A percentile compares a stretch with the other conserved stretches of the same genome.
phyloP scores from a whole-genome alignment of 1,140 invertebrate species.

The Galleria mellonella region DNA sequence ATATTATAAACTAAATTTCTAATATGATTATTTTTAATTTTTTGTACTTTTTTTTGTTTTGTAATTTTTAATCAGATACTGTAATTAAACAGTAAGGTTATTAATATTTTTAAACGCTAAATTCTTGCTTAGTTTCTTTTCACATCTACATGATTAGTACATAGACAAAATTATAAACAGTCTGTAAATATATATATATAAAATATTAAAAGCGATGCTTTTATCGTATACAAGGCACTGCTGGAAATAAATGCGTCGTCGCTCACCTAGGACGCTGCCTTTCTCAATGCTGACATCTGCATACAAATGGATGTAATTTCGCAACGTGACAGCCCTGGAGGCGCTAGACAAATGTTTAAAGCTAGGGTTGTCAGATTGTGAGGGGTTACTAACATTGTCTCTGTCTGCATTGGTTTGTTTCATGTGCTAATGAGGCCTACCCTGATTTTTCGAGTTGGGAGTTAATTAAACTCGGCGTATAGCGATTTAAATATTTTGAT shows the following conservation, averaged over 20 bases:
- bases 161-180: too few relatives aligned
- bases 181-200: too few relatives aligned
- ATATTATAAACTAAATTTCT: too few relatives aligned
- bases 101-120: too few relatives aligned
- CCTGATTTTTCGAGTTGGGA: slow-evolving; percentile 12
- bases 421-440: slow-evolving; percentile 25
- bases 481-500: slow-evolving; percentile 10
- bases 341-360: slow-evolving; percentile 44
- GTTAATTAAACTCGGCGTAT: slow-evolving; percentile 11
- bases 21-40: too few relatives aligned
- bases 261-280: slow-evolving; percentile 42
- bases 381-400: slow-evolving; percentile 11
- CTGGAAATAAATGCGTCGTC: slow-evolving; percentile 25
- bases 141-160: too few relatives aligned
- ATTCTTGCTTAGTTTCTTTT: too few relatives aligned
- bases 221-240: too few relatives aligned
- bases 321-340: slow-evolving; percentile 50
- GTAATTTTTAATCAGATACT: too few relatives aligned
- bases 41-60: too few relatives aligned
- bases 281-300: slow-evolving; percentile 43
- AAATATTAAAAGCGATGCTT: too few relatives aligned
- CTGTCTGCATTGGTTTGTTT: slow-evolving; percentile 17
- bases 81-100: too few relatives aligned
- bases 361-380: slow-evolving; percentile 17
- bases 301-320: slow-evolving; percentile 65